phyloP scores from a whole-genome alignment of 1,140 invertebrate species.

The Atta texana region DNA sequence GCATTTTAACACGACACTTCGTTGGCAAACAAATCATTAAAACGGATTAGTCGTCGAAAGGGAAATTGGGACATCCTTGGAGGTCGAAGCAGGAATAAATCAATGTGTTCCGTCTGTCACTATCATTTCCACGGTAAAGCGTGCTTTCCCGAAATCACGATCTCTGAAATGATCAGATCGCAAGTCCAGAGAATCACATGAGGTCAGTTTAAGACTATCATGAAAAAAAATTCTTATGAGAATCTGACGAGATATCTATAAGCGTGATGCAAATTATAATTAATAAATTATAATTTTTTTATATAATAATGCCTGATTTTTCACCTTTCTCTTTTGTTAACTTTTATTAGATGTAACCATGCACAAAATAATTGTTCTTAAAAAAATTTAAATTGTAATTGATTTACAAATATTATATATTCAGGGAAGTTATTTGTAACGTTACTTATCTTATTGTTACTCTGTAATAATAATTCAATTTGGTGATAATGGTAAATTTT shows the following conservation, averaged over 20 bases:
- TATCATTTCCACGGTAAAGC: background rate
- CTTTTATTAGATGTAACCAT: background rate
- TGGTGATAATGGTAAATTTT: too few species aligned
- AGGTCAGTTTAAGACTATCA: background rate
- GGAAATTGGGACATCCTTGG: background rate
- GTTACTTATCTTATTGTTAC: too few species aligned
- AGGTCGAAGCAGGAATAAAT: background rate
- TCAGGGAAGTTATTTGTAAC: too few species aligned
- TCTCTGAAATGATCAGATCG: background rate
- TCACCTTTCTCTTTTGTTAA: background rate
- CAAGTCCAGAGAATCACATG: background rate
- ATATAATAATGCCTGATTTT: background rate
- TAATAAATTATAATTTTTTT: conserved; percentile 40
- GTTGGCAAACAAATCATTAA: conserved; percentile 45
- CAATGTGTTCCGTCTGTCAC: background rate
- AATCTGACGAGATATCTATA: conserved; percentile 44
- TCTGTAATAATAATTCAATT: too few species aligned
- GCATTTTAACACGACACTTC: conserved; percentile 7
- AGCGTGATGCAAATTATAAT: conserved; percentile 22
- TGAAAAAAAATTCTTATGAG: conserved; percentile 5
- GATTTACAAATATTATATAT: background rate
- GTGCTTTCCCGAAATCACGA: conserved; percentile 5
- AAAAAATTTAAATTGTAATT: background rate
- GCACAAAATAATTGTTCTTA: background rate
- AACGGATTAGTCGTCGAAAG: conserved; percentile 3